Evolutionary conservation across 2,797 vertebrate genomes (phyloP), one percentile per base, ranked within the genome.

Genomic region (Macroramphosus scolopax): DNA sequence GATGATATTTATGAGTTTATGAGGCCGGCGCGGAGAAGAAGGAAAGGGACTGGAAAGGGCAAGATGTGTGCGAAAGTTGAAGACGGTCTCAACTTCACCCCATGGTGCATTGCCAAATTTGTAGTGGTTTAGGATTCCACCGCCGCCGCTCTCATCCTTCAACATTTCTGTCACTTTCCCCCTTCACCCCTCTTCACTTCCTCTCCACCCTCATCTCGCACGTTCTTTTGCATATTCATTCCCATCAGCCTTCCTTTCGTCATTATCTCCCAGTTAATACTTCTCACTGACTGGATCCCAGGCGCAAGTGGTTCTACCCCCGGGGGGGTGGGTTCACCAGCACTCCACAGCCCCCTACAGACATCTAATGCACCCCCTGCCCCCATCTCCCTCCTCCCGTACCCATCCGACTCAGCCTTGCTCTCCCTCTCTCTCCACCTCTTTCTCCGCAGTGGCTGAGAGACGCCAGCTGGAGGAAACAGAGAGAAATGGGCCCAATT

Each of bases 401-500:
- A n/a, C n/a, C n/a, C n/a, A n/a, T n/a, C n/a, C n/a, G n/a, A n/a
- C n/a, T n/a, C n/a, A n/a, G n/a, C n/a, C n/a, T n/a, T n/a, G n/a
- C 30, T 26, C 47, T 20, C 39, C 14, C 37, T 40, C 44, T 36
- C 53, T 57, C 64, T 53, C 45, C 51, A 43, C 49, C 49, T 39
- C 53, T 75, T 82, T 77, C 75, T 81, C 68, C 17, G 64, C 76
- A 69, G 77, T 74, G 80, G 69, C 78, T 82, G 82, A 82, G 74
- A 81, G 79, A 81, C 75, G 80, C 88, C 90, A 91, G 88, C 90
- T 91, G 90, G 89, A 90, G 87, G 86, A 85, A 86, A 87, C 83
- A 82, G 84, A 86, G 77, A 89, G 84, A 83, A 89, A 89, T 89
- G 87, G 78, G 83, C 83, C 87, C 89, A 90, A 91, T 90, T 91